Evolutionary conservation across 2,888 invertebrate genomes (phyloP), one percentile per base, ranked within the genome.

Genomic region (Drosophila stalkeri): DNA sequence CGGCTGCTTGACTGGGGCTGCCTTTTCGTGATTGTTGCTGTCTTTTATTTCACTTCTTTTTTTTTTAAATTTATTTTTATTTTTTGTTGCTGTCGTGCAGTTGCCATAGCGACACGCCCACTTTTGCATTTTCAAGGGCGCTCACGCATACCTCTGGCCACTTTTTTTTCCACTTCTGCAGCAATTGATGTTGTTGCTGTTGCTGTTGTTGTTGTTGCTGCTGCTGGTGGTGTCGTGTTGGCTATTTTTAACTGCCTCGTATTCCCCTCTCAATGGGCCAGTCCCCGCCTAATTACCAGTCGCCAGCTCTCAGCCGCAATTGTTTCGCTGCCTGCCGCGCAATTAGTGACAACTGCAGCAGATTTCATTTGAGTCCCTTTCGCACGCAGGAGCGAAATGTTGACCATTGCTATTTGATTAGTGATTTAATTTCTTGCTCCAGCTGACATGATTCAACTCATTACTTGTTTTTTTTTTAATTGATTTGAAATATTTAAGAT

Each of bases 81-180:
- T 27, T 55, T 47, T 14, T 33, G 54, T 23, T 70, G 47, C 70
- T 67, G 60, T 68, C 39, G 63, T 51, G 52, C 18, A 49, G 84
- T 82, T 82, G 82, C 77, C 80, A 85, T 85, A 72, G 43, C 55
- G 79, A 82, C 76, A 85, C 87, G 87, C 85, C 87, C 59, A 80
- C 85, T 82, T 74, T 81, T 55, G 68, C 59, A 62, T 51, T 61
- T 79, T 79, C 81, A 87, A 82, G 85, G 87, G 82, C 87, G 65
- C 69, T 59, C 63, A 57, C 66, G 61, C 54, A 61, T 63, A 70
- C 54, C 62, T 63, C 39, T 46, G 55, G 27, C 69, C 35, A 67
- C 56, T 56, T 35, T 55, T 67, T 60, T 59, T 61, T 41, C 7
- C 7, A 47, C 14, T 61, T 47, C 31, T 54, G 66, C 64, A 43